A percentile compares a stretch with the other conserved stretches of the same genome.
phyloP scores from a whole-genome alignment of 2,797 vertebrate genomes.

The Odontamblyopus lacepedii region DNA sequence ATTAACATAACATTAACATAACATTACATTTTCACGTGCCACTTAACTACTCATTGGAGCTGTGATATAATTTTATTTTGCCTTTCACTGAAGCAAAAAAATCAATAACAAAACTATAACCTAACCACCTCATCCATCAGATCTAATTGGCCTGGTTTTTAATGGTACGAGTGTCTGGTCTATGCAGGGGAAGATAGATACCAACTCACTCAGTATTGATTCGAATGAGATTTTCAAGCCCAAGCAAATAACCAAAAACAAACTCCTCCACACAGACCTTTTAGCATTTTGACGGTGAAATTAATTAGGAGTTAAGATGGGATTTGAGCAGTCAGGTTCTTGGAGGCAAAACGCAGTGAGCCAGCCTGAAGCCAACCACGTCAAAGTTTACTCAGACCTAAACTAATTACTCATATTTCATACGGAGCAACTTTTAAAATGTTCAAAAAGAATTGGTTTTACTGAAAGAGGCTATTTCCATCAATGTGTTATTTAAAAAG shows the following conservation, averaged over 20 bases:
- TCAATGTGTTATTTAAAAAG: background rate
- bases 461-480: background rate
- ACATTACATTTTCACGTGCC: no score
- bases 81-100: slow-evolving; percentile 29
- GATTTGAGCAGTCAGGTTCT: slow-evolving; percentile 62
- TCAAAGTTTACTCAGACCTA: slow-evolving; percentile 66
- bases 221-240: slow-evolving; percentile 47
- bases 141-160: slow-evolving; percentile 59
- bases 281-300: slow-evolving; percentile 51
- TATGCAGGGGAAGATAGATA: slow-evolving; percentile 37
- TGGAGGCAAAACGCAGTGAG: slow-evolving; percentile 53
- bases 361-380: slow-evolving; percentile 52
- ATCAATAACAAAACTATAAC: slow-evolving; percentile 28
- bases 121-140: slow-evolving; percentile 56
- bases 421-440: slow-evolving; percentile 22
- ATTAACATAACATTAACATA: no score
- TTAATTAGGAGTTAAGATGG: slow-evolving; percentile 65
- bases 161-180: slow-evolving; percentile 38
- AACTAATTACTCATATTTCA: slow-evolving; percentile 66
- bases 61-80: background rate
- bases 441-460: no score
- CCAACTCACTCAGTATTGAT: slow-evolving; percentile 54
- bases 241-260: slow-evolving; percentile 46
- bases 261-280: slow-evolving; percentile 17
- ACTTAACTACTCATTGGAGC: no score